These are phyloP conservation scores for Cercocebus atys DNA, from an alignment of 2,113 vertebrate genomes.

Conservation along the genomic window DNA sequence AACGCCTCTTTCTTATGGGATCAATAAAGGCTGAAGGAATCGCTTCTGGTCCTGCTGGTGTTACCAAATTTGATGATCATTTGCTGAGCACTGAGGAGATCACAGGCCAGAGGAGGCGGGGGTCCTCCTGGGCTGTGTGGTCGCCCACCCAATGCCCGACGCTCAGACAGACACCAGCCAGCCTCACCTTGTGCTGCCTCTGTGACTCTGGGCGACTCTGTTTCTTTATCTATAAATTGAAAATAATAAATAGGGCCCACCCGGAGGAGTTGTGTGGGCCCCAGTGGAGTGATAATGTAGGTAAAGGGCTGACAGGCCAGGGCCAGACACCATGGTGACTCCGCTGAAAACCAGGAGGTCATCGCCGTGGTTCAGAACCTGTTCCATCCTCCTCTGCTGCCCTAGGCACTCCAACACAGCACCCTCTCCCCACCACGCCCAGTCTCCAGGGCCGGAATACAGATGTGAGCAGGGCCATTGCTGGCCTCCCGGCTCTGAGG, in stretches of 20 bases:
- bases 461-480: background rate
- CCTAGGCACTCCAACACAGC: background rate
- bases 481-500: background rate
- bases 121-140: background rate
- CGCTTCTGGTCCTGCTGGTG: fast-evolving
- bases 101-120: fast-evolving
- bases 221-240: background rate
- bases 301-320: background rate
- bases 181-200: background rate
- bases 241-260: background rate
- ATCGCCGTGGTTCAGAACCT: background rate
- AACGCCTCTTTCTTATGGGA: background rate
- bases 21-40: background rate
- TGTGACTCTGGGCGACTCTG: background rate
- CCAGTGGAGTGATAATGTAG: fast-evolving
- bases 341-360: background rate
- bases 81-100: background rate
- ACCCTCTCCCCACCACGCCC: background rate
- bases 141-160: background rate
- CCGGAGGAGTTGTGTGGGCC: background rate
- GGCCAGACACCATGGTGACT: fast-evolving
- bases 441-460: background rate
- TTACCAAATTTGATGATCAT: background rate
- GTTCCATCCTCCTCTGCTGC: background rate
- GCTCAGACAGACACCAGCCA: background rate